Percentiles rank a stretch among this genome's conserved stretches.
Evolutionary conservation across 2,888 invertebrate species (phyloP).

Genomic region (Mesorhabditis belari): DNA sequence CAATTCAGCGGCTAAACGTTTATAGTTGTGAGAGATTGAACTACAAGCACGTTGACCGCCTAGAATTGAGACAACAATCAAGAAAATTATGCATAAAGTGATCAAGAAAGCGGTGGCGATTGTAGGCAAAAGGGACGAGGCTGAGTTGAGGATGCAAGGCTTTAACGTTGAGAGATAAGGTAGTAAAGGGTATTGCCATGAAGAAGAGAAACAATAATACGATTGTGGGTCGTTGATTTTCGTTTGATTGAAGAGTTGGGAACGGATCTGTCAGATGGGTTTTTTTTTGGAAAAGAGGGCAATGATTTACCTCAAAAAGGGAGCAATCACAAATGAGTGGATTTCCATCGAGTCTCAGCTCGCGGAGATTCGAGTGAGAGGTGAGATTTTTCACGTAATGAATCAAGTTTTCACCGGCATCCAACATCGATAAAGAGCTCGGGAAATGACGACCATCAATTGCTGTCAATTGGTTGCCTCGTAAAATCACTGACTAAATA

Average conservation of each 20-base stretch:
- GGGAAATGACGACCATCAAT: slow-evolving; percentile 31
- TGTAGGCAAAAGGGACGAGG: slow-evolving; percentile 24
- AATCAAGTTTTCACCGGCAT: slow-evolving; percentile 35
- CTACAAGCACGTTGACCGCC: slow-evolving; percentile 10
- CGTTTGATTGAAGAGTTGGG: slow-evolving; percentile 22
- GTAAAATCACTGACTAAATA: slow-evolving; percentile 11
- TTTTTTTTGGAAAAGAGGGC: too few relatives aligned
- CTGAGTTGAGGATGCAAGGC: slow-evolving; percentile 22
- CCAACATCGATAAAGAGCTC: slow-evolving; percentile 21
- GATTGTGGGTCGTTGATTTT: slow-evolving; percentile 29
- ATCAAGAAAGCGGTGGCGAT: slow-evolving; percentile 28
- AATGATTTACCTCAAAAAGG: slow-evolving; percentile 14
- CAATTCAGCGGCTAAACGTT: slow-evolving; percentile 11
- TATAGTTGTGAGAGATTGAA: slow-evolving; percentile 13
- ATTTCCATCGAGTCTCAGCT: slow-evolving; percentile 32
- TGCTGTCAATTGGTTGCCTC: slow-evolving; percentile 17
- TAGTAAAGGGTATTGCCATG: slow-evolving; percentile 43
- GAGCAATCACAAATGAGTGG: slow-evolving; percentile 46
- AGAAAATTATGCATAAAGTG: slow-evolving; percentile 21
- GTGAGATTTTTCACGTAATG: too few relatives aligned
- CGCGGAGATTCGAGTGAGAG: slow-evolving; percentile 17
- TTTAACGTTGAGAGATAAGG: slow-evolving; percentile 33
- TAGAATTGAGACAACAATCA: slow-evolving; percentile 20
- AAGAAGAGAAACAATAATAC: slow-evolving; percentile 39
- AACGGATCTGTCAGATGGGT: slow-evolving; percentile 6